Conservation (phyloP, 53 echinoderm and acorn worm genomes). For the Apostichopus leukothele region DNA sequence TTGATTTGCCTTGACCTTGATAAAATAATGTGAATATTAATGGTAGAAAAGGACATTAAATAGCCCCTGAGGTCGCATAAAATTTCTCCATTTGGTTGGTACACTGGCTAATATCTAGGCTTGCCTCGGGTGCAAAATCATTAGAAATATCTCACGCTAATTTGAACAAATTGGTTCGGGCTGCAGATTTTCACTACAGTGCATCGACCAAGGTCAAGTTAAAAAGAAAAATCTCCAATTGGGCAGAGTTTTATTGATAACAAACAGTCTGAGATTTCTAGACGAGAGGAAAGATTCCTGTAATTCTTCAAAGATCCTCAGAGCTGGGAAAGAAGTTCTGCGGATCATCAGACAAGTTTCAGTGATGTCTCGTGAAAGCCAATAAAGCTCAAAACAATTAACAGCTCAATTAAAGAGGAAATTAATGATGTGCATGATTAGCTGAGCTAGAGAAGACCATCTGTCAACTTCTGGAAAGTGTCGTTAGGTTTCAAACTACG, state of each 20-base stretch:
- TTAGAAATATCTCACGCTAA: background rate
- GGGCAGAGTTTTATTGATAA: background rate
- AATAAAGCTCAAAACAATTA: conserved; percentile 1
- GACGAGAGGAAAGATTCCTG: background rate
- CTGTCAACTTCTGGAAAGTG: background rate
- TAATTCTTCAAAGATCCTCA: background rate
- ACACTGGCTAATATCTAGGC: background rate
- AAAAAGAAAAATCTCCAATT: background rate
- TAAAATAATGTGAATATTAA: background rate
- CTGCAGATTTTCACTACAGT: background rate
- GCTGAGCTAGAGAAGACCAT: background rate
- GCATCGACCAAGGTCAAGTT: background rate
- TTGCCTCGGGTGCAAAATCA: background rate
- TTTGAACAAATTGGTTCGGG: conserved; percentile 6
- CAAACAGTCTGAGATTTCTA: background rate
- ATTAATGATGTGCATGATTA: background rate
- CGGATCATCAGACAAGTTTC: no score
- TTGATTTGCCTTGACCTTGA: background rate
- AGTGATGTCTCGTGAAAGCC: background rate
- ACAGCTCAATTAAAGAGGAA: conserved; percentile 15
- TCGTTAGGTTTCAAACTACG: no score
- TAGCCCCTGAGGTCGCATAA: background rate
- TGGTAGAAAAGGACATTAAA: background rate
- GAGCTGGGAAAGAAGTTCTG: background rate
- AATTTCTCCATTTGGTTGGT: background rate